A percentile compares a stretch with the other conserved stretches of the same genome.
These are phyloP conservation scores for Stenichneumon culpator DNA, from an alignment of 2,888 invertebrate species.

Conservation along the genomic window DNA sequence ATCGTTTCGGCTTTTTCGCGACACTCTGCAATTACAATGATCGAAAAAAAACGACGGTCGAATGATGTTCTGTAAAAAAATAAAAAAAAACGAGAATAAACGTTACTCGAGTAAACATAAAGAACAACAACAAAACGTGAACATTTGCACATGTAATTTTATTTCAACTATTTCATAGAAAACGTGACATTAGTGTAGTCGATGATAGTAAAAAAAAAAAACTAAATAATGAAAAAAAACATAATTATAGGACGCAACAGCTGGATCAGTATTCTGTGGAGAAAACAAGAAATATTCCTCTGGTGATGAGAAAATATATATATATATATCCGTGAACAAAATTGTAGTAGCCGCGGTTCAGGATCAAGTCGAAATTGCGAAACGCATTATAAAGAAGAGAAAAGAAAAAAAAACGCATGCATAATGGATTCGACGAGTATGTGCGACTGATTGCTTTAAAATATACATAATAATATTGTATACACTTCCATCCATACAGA, in stretches of 20 bases:
- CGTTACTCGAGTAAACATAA: constrained; percentile 57
- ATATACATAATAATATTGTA: constrained; percentile 68
- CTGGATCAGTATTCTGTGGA: constrained; percentile 59
- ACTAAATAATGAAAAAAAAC: constrained; percentile 36
- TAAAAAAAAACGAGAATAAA: constrained; percentile 35
- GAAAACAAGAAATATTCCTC: constrained; percentile 51
- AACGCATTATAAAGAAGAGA: constrained; percentile 48
- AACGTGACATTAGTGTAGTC: constrained; percentile 68
- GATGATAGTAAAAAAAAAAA: constrained; percentile 60
- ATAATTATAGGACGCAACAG: constrained; percentile 64
- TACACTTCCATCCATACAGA: constrained; percentile 71
- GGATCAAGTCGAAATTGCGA: constrained; percentile 59
- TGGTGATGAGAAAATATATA: constrained; percentile 20
- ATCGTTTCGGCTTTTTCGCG: constrained; percentile 63
- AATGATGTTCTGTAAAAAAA: constrained; percentile 53
- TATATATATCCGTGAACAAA: constrained; percentile 41
- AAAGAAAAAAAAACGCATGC: constrained; percentile 49
- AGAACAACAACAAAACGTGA: constrained; percentile 55
- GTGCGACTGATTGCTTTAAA: constrained; percentile 69
- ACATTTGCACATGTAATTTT: constrained; percentile 66
- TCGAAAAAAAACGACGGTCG: constrained; percentile 38
- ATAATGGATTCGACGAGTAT: constrained; percentile 64
- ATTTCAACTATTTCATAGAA: constrained; percentile 67
- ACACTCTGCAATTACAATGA: constrained; percentile 53
- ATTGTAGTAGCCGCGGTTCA: constrained; percentile 51